These are phyloP conservation scores for Cheilosia scutellata DNA, from an alignment of 2,888 invertebrate genomes.

Conservation along the genomic window DNA sequence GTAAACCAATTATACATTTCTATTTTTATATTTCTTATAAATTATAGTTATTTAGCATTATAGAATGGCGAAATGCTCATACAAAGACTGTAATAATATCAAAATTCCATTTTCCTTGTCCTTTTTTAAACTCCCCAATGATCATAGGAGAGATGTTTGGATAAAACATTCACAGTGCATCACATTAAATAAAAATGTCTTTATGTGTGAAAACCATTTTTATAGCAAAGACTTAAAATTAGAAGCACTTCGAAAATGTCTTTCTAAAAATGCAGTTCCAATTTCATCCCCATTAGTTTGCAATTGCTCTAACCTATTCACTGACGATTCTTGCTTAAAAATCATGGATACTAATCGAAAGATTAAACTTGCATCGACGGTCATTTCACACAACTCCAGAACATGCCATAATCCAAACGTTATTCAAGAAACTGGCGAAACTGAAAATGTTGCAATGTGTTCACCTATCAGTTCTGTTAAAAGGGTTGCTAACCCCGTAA, in stretches of 20 bases:
- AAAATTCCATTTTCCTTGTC: constrained; percentile 1
- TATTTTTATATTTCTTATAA: not conserved
- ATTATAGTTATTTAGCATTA: constrained; percentile 13
- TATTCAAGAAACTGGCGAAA: not conserved
- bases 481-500: not conserved
- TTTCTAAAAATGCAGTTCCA: not conserved
- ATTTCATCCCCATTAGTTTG: constrained; percentile 2
- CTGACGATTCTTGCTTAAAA: not conserved
- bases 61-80: not conserved
- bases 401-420: not conserved
- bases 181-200: not conserved
- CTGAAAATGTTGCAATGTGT: not conserved
- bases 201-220: constrained; percentile 1
- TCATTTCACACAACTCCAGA: not conserved
- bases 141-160: not conserved
- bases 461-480: not conserved
- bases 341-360: constrained; percentile 5
- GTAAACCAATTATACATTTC: too few relatives aligned
- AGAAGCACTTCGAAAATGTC: not conserved
- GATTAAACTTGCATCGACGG: constrained; percentile 2
- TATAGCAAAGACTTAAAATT: not conserved
- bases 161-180: not conserved
- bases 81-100: not conserved
- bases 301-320: not conserved
- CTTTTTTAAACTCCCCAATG: not conserved